A percentile compares a stretch with the other conserved stretches of the same genome.
Evolutionary conservation across 2,797 vertebrate genomes (phyloP).

Genomic region (Crax fasciolata): DNA sequence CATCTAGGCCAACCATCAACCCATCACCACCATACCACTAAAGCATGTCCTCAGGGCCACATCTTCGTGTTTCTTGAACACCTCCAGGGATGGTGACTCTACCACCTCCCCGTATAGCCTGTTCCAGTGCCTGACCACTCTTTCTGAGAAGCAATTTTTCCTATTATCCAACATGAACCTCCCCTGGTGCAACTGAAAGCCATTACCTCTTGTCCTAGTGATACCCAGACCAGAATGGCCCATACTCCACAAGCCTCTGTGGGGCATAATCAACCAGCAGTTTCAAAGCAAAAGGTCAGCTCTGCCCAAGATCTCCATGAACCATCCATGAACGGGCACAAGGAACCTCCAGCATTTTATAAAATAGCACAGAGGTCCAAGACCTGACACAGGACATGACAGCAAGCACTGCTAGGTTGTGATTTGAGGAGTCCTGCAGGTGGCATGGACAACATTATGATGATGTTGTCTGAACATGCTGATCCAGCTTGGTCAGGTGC

Average conservation of each 20-base stretch:
- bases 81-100: too few species aligned
- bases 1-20: too few species aligned
- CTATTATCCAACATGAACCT: too few species aligned
- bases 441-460: neutral
- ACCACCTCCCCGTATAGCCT: too few species aligned
- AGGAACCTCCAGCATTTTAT: neutral
- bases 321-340: neutral
- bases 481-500: neutral
- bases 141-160: too few species aligned
- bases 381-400: neutral
- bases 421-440: neutral
- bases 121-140: too few species aligned
- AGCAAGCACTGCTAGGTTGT: neutral
- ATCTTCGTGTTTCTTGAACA: too few species aligned
- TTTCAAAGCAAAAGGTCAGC: neutral
- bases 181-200: too few species aligned
- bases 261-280: neutral
- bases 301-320: neutral
- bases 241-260: neutral
- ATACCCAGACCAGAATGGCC: neutral
- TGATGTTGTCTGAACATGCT: neutral
- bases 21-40: too few species aligned
- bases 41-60: too few species aligned
- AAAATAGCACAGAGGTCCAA: neutral
- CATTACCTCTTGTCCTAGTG: too few species aligned